Evolutionary conservation across 2,888 invertebrate genomes (phyloP).

Genomic region (Panzeria rudis): DNA sequence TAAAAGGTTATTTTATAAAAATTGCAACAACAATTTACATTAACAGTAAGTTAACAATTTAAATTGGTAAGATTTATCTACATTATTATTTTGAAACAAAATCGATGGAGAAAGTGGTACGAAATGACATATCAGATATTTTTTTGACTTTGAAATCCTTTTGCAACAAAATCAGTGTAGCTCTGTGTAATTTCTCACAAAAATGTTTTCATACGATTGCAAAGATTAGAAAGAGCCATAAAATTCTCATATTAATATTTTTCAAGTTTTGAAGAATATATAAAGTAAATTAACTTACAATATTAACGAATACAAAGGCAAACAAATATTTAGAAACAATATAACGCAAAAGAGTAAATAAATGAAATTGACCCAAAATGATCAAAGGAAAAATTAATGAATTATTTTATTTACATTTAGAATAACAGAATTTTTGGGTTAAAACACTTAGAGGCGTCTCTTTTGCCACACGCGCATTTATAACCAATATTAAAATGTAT

Average conservation of each 20-base stretch:
- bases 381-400: constrained; percentile 67
- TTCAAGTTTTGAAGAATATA: constrained; percentile 8
- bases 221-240: constrained; percentile 52
- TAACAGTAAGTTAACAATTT: too few relatives aligned
- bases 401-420: constrained; percentile 61
- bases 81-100: too few relatives aligned
- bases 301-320: neutral
- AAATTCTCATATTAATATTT: constrained; percentile 55
- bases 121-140: too few relatives aligned
- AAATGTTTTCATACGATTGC: neutral
- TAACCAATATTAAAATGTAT: constrained; percentile 11
- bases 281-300: constrained; percentile 38
- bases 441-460: constrained; percentile 69
- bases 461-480: constrained; percentile 20
- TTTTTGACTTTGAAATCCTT: too few relatives aligned
- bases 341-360: neutral
- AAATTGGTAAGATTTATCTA: too few relatives aligned
- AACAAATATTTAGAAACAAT: constrained; percentile 35
- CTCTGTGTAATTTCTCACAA: neutral
- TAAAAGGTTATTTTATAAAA: too few relatives aligned
- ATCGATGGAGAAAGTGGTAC: too few relatives aligned
- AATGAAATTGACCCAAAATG: constrained; percentile 36
- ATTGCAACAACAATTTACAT: too few relatives aligned
- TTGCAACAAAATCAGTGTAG: too few relatives aligned
- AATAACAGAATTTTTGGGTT: constrained; percentile 35